Base-by-base conservation (phyloP, 2,888 invertebrate genomes). In the Rotaria sp. region DNA sequence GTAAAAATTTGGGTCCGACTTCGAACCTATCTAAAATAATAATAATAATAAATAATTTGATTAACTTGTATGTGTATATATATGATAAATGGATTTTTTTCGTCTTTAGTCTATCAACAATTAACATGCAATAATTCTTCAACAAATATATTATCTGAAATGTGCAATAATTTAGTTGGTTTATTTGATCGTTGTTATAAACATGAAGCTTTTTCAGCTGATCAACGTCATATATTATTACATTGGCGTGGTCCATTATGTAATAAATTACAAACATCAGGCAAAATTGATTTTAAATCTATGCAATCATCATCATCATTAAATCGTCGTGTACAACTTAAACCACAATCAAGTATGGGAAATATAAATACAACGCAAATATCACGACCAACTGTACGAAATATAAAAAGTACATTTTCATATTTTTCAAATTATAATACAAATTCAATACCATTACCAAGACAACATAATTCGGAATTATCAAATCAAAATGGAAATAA, bases 121-220 rank as follows among this genome's bases (percentile, higher is more conserved):
- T 50, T 50, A 59, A 30, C 30, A 10, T 59, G 30, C 30, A 59
- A 15, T 59, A 59, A n/a, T 26, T 35, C 30, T 38, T 67, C 67
- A 21, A 30, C 35, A 67, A 67, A 21, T 80, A 45, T n/a, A 45
- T 45, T n/a, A 45, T 41, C 80, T 26, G 80, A 80, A 24, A 80
- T 80, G 26, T 45, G 80, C 18, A 80, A 80, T 80, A 80, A 41
- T 80, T 13, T 80, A 15, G 45, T 80, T 41, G 80, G 80, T 13
- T n/a, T 80, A 80, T 80, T 41, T 15, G 80, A 80, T 80, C 80
- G 45, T 45, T 80, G 80, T 45, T 80, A 80, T 80, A 80, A 45
- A 45, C 80, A 80, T 45, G 80, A 80, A 80, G 80, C 80, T 11
- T 80, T 80, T n/a, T n/a, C 80, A 26, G 3, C 26, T 45, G 26